phyloP scores from a whole-genome alignment of 2,888 invertebrate species.

The Sthenelais limicola region DNA sequence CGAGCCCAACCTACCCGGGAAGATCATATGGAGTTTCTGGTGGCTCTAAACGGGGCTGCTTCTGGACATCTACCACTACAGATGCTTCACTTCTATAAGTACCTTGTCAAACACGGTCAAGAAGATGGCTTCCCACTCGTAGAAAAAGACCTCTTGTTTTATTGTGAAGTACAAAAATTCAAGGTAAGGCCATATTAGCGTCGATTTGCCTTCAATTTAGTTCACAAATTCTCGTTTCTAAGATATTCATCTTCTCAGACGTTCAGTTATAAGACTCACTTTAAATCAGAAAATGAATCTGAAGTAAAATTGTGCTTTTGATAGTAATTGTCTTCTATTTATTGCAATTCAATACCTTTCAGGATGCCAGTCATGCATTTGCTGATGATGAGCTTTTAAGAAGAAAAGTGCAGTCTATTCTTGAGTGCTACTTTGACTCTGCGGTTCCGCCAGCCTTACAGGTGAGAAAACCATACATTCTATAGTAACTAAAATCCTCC shows the following conservation, averaged over 20 bases:
- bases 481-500: too few relatives aligned
- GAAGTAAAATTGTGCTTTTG: too few relatives aligned
- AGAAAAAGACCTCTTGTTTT: constrained; percentile 71
- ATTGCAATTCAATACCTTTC: too few relatives aligned
- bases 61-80: constrained; percentile 62
- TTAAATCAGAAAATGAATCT: too few relatives aligned
- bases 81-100: constrained; percentile 70
- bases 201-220: too few relatives aligned
- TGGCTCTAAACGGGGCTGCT: constrained; percentile 62
- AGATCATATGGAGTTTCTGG: constrained; percentile 67
- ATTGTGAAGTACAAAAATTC: constrained; percentile 71
- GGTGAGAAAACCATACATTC: too few relatives aligned
- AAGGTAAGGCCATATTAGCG: too few relatives aligned
- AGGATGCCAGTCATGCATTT: constrained; percentile 68
- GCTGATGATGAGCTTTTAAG: constrained; percentile 68
- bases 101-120: constrained; percentile 68
- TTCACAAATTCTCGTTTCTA: too few relatives aligned
- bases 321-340: too few relatives aligned
- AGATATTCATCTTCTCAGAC: too few relatives aligned
- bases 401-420: constrained; percentile 66
- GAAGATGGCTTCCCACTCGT: constrained; percentile 67
- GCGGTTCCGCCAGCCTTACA: constrained; percentile 64
- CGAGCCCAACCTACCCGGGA: constrained; percentile 63
- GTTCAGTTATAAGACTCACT: too few relatives aligned
- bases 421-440: constrained; percentile 69